Evolutionary conservation across 2,888 invertebrate species (phyloP).

Genomic region (Eurois occulta): DNA sequence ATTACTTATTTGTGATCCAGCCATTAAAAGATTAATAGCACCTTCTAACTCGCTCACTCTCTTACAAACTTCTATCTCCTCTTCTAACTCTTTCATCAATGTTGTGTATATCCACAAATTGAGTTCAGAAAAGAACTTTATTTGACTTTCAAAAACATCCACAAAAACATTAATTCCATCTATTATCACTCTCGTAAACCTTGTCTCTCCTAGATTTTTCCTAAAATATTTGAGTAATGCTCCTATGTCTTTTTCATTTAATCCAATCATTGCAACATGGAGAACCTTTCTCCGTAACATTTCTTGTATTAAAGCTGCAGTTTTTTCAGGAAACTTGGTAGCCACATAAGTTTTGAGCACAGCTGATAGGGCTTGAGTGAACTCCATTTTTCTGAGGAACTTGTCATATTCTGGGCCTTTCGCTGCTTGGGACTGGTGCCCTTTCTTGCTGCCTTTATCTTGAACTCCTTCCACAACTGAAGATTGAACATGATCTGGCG

Average conservation of each 20-base stretch:
- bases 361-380: conserved; percentile 94
- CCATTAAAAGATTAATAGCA: conserved; percentile 92
- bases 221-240: conserved; percentile 94
- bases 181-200: conserved; percentile 93
- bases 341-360: conserved; percentile 92
- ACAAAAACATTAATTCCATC: conserved; percentile 94
- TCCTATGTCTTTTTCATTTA: conserved; percentile 92
- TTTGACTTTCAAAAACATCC: conserved; percentile 93
- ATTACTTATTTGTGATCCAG: conserved; percentile 90
- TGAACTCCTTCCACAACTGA: conserved; percentile 89
- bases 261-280: conserved; percentile 93
- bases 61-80: conserved; percentile 93
- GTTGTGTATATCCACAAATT: conserved; percentile 91
- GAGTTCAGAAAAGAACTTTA: conserved; percentile 91
- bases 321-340: conserved; percentile 93
- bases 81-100: conserved; percentile 91
- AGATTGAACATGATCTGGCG: conserved; percentile 85
- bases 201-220: conserved; percentile 93
- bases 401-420: conserved; percentile 92
- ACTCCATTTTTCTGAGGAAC: conserved; percentile 94
- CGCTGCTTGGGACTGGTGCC: conserved; percentile 56
- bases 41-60: conserved; percentile 93
- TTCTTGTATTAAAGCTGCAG: conserved; percentile 96
- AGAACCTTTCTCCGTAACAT: conserved; percentile 95
- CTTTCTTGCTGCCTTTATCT: conserved; percentile 74